These are phyloP conservation scores for Pangasianodon gigas DNA, from an alignment of 2,113 vertebrate species.

Conservation along the genomic window DNA sequence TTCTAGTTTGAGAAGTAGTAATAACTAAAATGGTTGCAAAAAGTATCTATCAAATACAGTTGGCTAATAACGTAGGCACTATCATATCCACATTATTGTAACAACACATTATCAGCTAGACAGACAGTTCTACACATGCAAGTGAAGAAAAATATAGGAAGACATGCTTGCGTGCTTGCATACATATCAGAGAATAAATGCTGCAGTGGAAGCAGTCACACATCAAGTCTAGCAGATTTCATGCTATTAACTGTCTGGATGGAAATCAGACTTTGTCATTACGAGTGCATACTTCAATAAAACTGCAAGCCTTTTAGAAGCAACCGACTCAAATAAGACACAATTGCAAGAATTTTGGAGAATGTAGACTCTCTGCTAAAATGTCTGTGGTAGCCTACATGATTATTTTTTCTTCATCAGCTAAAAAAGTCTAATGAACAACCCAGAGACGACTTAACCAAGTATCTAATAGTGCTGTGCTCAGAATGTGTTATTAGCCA, in stretches of 20 bases:
- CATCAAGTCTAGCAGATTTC: constrained; percentile 49
- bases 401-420: constrained; percentile 2
- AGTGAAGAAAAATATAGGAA: constrained; percentile 38
- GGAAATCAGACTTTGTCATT: constrained; percentile 54
- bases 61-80: neutral
- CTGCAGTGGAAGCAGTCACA: constrained; percentile 42
- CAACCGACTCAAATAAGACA: constrained; percentile 40
- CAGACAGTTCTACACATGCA: neutral
- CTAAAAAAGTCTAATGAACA: neutral
- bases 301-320: constrained; percentile 42
- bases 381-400: constrained; percentile 14
- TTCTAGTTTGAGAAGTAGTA: neutral
- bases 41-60: neutral
- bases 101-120: constrained; percentile 20
- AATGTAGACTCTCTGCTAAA: constrained; percentile 31
- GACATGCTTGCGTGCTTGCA: constrained; percentile 8
- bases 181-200: constrained; percentile 42
- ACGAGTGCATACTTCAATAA: constrained; percentile 51
- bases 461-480: neutral
- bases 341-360: constrained; percentile 11
- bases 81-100: neutral
- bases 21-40: neutral
- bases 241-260: constrained; percentile 49
- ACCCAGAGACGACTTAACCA: neutral
- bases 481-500: constrained; percentile 8